These are phyloP conservation scores for Myodes glareolus DNA, from an alignment of 2,113 vertebrate genomes.

Conservation along the genomic window DNA sequence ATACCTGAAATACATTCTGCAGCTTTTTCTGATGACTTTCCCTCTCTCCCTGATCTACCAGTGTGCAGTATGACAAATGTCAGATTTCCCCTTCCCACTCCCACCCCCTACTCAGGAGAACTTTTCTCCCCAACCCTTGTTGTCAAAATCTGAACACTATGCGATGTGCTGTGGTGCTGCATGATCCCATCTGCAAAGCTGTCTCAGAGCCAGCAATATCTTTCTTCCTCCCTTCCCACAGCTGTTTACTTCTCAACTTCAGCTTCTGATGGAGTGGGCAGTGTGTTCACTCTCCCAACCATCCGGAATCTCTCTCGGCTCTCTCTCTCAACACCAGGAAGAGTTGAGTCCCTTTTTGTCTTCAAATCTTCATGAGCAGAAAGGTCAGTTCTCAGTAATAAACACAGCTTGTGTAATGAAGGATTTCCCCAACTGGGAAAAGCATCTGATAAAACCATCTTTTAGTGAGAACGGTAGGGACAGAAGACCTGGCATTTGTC, in stretches of 20 bases:
- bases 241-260: neutral
- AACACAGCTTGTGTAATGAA: constrained; percentile 22
- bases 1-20: neutral
- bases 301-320: neutral
- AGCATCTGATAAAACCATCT: constrained; percentile 50
- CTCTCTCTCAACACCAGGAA: constrained; percentile 4
- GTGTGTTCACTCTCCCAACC: neutral
- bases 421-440: neutral
- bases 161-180: neutral
- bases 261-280: neutral
- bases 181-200: neutral
- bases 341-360: constrained; percentile 9
- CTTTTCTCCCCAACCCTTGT: neutral
- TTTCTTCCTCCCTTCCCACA: constrained; percentile 11
- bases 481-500: constrained; percentile 47
- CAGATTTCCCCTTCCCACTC: neutral
- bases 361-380: constrained; percentile 16
- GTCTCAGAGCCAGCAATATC: neutral
- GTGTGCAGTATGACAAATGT: neutral
- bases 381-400: constrained; percentile 58
- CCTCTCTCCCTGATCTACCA: neutral
- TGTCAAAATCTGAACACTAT: constrained; percentile 18
- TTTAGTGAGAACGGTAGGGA: constrained; percentile 16
- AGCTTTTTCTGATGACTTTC: neutral
- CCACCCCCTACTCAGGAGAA: neutral